Evolutionary conservation across 2,888 invertebrate genomes (phyloP), one percentile per base, ranked within the genome.

Genomic region (Muscina levida): DNA sequence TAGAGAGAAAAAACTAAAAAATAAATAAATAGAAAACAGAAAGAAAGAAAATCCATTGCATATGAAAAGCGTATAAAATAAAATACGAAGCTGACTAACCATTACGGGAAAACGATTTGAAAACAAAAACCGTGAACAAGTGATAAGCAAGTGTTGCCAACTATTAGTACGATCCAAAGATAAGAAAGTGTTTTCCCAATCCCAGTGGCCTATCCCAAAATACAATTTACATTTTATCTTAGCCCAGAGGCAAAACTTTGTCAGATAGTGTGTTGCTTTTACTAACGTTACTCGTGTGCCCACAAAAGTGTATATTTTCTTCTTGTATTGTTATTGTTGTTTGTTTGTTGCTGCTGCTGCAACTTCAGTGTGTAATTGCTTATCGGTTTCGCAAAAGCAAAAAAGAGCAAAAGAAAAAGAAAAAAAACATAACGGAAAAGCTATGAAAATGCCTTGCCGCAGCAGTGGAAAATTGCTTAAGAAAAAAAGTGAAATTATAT

Each of bases 401-500:
- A 31, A 3, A 37, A 17, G 15, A 42, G 42, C 22, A 2, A 62
- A 17, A 44, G 42, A 62, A 11, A n/a, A 42, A n/a, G n/a, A 42
- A 44, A 44, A 78, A 67, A 78, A 51, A 22, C 46, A 11, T 0
- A 48, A 11, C 5, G n/a, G 26, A 39, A 66, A 79, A 57, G 68
- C 24, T 53, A 53, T n/a, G 24, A 44, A 39, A 67, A 53, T 10
- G 8, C 5, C n/a, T 13, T 59, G 22, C 22, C 62, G 22, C 53
- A 51, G 66, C 22, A 68, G 62, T 74, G 77, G 71, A 62, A 77
- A 68, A 77, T 72, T 74, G 53, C 83, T 85, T 31, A 31, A 31
- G 84, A 76, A 83, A 79, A 84, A 82, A 85, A 85, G 85, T 85
- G 85, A 84, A 83, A 84, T 75, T 70, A 73, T 80, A 76, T 75